Evolutionary conservation across 2,797 vertebrate genomes (phyloP).

Genomic region (Chanos chanos): DNA sequence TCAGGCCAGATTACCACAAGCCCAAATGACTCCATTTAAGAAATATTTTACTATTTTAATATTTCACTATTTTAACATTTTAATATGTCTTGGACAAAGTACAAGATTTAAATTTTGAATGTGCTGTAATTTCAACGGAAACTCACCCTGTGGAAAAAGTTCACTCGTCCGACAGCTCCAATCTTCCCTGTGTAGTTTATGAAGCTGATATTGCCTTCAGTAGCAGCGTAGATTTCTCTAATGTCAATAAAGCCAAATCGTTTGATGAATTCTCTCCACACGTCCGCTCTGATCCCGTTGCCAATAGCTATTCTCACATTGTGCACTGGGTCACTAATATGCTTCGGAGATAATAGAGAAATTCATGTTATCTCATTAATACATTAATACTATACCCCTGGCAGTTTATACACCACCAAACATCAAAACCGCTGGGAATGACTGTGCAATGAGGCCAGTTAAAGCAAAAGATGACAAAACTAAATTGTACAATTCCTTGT

Average conservation of each 20-base stretch:
- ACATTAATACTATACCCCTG: conserved; percentile 54
- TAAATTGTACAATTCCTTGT: no score
- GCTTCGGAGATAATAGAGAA: conserved; percentile 46
- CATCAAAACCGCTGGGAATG: no score
- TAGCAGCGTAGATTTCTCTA: conserved; percentile 70
- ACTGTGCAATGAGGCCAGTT: no score
- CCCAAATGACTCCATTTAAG: no score
- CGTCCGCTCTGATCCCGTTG: conserved; percentile 68
- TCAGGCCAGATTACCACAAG: no score
- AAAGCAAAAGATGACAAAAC: no score
- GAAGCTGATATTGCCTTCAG: conserved; percentile 71
- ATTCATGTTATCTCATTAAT: not conserved
- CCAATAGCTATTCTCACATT: conserved; percentile 66
- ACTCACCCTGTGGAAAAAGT: conserved; percentile 61
- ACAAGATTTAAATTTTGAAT: no score
- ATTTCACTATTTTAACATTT: no score
- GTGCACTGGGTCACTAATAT: conserved; percentile 63
- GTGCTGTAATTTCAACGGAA: not conserved
- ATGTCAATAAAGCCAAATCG: conserved; percentile 68
- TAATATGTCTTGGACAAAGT: no score
- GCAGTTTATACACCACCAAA: no score
- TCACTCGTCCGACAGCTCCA: conserved; percentile 65
- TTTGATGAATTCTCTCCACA: conserved; percentile 70
- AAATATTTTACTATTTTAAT: no score
- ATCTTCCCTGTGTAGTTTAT: conserved; percentile 67